A percentile compares a stretch with the other conserved stretches of the same genome.
These are phyloP conservation scores for Sparidentex hasta DNA, from an alignment of 2,797 vertebrate genomes.

Conservation along the genomic window DNA sequence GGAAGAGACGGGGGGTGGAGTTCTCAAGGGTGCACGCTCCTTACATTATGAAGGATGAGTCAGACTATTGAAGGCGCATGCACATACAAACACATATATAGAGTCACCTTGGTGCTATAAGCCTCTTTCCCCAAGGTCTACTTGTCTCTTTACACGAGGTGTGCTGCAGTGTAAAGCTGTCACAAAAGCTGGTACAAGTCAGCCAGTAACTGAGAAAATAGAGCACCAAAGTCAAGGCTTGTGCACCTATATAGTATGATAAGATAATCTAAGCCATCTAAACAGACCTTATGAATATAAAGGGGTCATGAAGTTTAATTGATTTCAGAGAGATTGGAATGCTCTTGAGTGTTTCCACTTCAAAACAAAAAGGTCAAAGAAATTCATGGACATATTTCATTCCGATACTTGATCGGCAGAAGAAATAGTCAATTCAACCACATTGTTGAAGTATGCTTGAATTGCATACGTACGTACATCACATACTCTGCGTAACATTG, in stretches of 20 bases:
- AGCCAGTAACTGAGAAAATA: constrained; percentile 16
- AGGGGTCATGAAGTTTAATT: background rate
- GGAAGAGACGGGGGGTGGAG: no score
- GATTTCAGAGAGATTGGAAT: background rate
- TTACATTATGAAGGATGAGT: constrained; percentile 63
- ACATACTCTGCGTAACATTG: no score
- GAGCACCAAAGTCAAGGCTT: constrained; percentile 8
- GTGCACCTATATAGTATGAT: background rate
- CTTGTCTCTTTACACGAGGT: constrained; percentile 50
- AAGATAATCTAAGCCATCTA: background rate
- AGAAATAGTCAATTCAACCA: no score
- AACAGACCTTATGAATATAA: background rate
- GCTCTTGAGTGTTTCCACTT: background rate
- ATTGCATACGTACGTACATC: no score
- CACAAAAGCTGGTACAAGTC: constrained; percentile 34
- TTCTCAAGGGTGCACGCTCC: constrained; percentile 44
- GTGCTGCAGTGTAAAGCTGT: constrained; percentile 39
- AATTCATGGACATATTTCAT: background rate
- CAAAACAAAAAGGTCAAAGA: background rate
- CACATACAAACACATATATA: constrained; percentile 31
- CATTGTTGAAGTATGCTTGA: background rate
- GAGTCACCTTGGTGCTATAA: constrained; percentile 57
- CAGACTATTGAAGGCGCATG: constrained; percentile 34
- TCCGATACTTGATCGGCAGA: background rate
- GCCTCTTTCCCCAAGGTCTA: constrained; percentile 53